Evolutionary conservation across 2,113 vertebrate genomes (phyloP).

Genomic region (Gila orcuttii): DNA sequence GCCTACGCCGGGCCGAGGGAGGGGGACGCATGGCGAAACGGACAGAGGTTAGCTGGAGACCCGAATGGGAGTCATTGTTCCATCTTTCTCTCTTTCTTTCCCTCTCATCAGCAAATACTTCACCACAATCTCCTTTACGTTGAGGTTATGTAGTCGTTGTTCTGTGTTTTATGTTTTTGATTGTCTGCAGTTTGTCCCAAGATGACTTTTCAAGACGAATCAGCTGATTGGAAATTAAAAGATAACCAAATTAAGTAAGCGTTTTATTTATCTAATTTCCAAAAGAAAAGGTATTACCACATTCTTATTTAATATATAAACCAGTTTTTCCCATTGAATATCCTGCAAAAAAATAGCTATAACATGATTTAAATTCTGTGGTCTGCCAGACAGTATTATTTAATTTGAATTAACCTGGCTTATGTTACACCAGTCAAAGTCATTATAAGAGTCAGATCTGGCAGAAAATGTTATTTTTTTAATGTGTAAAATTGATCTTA

Average conservation of each 20-base stretch:
- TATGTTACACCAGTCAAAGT: neutral
- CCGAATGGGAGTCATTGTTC: conserved; percentile 41
- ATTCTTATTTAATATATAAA: neutral
- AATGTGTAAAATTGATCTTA: neutral
- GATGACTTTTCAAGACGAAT: neutral
- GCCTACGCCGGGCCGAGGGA: conserved; percentile 46
- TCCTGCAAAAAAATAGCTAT: neutral
- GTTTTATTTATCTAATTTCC: neutral
- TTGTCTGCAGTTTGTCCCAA: neutral
- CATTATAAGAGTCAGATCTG: neutral
- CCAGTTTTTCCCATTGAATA: neutral
- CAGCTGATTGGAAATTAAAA: neutral
- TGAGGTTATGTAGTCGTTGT: no score
- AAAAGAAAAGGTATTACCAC: neutral
- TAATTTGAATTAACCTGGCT: neutral
- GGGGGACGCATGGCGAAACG: neutral
- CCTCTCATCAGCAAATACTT: conserved; percentile 20
- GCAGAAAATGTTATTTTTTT: no score
- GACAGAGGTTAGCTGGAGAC: conserved; percentile 51
- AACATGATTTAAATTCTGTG: neutral
- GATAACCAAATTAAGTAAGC: neutral
- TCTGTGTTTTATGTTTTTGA: neutral
- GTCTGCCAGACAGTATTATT: neutral
- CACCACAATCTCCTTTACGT: neutral
- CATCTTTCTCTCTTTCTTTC: conserved; percentile 6